Base-by-base conservation (phyloP, 1,140 invertebrate genomes). In the Drosophila aff. region DNA sequence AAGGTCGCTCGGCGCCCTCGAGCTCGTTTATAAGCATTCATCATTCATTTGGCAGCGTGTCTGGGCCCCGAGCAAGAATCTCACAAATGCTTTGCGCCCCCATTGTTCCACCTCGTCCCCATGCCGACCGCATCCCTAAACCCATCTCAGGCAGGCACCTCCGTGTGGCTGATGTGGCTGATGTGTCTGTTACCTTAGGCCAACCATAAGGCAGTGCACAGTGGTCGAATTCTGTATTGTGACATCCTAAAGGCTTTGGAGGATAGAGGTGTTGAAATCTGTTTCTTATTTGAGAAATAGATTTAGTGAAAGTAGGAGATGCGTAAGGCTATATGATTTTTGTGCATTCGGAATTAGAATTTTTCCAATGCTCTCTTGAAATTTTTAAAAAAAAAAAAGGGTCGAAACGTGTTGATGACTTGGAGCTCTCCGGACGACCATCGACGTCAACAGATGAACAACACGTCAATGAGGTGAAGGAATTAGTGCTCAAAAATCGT, bases 11-110 rank as follows among this genome's bases (percentile, higher is more conserved):
- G 57, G 63, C 61, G 78, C 68, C 78, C 82, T 75, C 44, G 68
- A 60, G 77, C 84, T 89, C 84, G 80, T 89, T 89, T 78, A 83
- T 89, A 76, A 75, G 81, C 84, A 89, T 89, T 89, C 74, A 89
- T 89, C 85, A 89, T 81, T 87, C 80, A 89, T 83, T 80, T 86
- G 76, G 80, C 81, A 78, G 63, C 65, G 57, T 68, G 80, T 60
- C 64, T 74, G 64, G 46, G 26, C 49, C 46, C 38, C 44, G 52
- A 71, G 62, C 52, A 77, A 72, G 73, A 86, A 81, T 86, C 67
- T 64, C 77, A 76, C 85, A 82, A 87, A 79, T 77, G 76, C 66
- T 68, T 61, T 63, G 41, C 63, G 52, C 55, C 57, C 41, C 49
- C 69, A 84, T 84, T 78, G 65, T 78, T 57, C 21, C 53, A 26